Percentiles rank a stretch among this genome's conserved stretches.
Evolutionary conservation across 1,140 invertebrate species (phyloP).

Genomic region (Drosophila ercepeae): DNA sequence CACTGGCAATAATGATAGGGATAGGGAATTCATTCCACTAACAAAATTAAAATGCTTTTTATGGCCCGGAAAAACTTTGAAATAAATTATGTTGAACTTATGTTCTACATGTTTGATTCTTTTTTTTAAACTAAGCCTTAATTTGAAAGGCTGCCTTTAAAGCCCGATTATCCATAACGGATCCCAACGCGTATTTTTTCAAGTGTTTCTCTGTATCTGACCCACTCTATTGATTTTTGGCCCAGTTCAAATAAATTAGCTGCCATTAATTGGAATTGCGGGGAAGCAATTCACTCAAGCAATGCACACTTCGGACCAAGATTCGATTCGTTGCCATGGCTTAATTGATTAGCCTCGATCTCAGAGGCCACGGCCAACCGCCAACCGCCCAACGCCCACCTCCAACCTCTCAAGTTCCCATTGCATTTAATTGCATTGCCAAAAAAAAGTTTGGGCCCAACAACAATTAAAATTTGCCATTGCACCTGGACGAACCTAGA

Average conservation of each 20-base stretch:
- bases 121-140: too few relatives aligned
- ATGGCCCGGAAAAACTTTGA: too few relatives aligned
- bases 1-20: slow-evolving; percentile 20
- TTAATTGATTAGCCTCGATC: slow-evolving; percentile 59
- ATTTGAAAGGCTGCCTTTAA: too few relatives aligned
- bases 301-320: slow-evolving; percentile 35
- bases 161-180: too few relatives aligned
- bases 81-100: too few relatives aligned
- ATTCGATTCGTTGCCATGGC: slow-evolving; percentile 36
- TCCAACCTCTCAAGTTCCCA: slow-evolving; percentile 27
- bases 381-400: too few relatives aligned
- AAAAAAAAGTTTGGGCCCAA: slow-evolving; percentile 47
- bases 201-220: background rate
- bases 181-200: background rate
- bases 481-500: slow-evolving; percentile 56
- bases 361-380: background rate
- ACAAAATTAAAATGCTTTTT: too few relatives aligned
- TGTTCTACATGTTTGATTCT: too few relatives aligned
- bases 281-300: slow-evolving; percentile 28
- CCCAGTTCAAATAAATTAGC: slow-evolving; percentile 60
- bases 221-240: slow-evolving; percentile 63
- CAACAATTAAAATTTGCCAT: slow-evolving; percentile 59
- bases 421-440: slow-evolving; percentile 73
- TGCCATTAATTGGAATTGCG: slow-evolving; percentile 63
- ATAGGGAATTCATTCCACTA: slow-evolving; percentile 20